These are phyloP conservation scores for Eupithecia centaureata DNA, from an alignment of 2,888 invertebrate genomes.

Conservation along the genomic window DNA sequence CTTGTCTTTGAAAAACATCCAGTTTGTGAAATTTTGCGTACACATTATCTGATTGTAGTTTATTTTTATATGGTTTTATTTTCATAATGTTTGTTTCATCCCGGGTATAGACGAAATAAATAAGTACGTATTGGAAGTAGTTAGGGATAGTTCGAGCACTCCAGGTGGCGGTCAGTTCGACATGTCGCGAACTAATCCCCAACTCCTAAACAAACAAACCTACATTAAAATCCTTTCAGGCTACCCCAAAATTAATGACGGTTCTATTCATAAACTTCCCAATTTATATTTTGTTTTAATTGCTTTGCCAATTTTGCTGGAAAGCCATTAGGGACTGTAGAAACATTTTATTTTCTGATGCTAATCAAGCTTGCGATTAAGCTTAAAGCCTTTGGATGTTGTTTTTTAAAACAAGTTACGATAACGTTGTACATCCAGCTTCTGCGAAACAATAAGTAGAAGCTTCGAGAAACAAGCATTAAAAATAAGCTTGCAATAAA, in stretches of 20 bases:
- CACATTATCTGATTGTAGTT: no score
- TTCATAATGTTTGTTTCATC: neutral
- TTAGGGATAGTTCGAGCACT: conserved; percentile 28
- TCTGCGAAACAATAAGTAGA: conserved; percentile 2
- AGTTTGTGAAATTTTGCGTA: no score
- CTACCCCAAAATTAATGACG: conserved; percentile 58
- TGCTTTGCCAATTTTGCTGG: conserved; percentile 44
- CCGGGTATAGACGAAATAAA: neutral
- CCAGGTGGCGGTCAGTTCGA: conserved; percentile 56
- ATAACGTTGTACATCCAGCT: neutral
- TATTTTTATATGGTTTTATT: no score
- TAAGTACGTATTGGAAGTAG: neutral
- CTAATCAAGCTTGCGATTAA: conserved; percentile 24
- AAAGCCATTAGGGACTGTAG: conserved; percentile 38
- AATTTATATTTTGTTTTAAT: conserved; percentile 62
- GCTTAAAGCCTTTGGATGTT: conserved; percentile 16
- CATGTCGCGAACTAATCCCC: conserved; percentile 51
- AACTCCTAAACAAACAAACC: conserved; percentile 57
- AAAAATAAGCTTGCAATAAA: conserved; percentile 5
- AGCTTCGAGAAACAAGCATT: neutral
- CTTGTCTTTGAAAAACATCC: no score
- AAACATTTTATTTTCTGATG: conserved; percentile 33
- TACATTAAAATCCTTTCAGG: conserved; percentile 60
- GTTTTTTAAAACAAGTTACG: conserved; percentile 12
- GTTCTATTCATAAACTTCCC: conserved; percentile 56